phyloP scores from a whole-genome alignment of 2,888 invertebrate genomes.

The Blastobasis adustella region DNA sequence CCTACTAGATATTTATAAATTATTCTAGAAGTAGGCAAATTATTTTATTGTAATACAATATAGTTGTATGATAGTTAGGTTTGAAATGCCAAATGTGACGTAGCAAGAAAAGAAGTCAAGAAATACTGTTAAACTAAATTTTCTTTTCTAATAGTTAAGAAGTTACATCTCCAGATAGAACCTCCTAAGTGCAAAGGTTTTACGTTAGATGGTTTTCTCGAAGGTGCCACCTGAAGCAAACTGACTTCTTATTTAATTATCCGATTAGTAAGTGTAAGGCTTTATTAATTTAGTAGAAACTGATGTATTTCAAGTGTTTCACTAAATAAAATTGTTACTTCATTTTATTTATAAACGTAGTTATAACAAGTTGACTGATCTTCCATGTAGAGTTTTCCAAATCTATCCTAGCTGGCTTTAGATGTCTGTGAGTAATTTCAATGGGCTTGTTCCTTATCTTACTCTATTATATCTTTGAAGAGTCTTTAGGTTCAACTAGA shows the following conservation, averaged over 20 bases:
- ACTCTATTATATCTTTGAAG: constrained; percentile 5
- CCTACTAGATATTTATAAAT: too few species aligned
- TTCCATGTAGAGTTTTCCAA: constrained; percentile 38
- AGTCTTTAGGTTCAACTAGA: constrained; percentile 29
- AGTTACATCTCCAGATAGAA: too few species aligned
- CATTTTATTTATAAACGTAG: too few species aligned
- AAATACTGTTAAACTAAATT: too few species aligned
- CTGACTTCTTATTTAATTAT: constrained; percentile 2
- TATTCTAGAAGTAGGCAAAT: too few species aligned
- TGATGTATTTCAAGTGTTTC: too few species aligned
- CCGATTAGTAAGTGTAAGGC: constrained; percentile 10
- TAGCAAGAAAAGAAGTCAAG: not conserved
- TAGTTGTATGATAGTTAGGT: constrained; percentile 8
- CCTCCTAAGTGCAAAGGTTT: too few species aligned
- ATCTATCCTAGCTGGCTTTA: constrained; percentile 32
- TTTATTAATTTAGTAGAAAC: too few species aligned
- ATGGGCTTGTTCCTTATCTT: not conserved
- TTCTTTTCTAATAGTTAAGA: too few species aligned
- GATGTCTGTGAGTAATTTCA: constrained; percentile 19
- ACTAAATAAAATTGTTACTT: too few species aligned
- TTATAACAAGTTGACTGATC: constrained; percentile 39
- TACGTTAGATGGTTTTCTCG: too few species aligned
- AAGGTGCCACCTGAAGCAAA: not conserved
- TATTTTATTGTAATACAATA: not conserved
- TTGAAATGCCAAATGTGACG: constrained; percentile 14